Base-by-base conservation (phyloP, 2,797 vertebrate species). In the Limosa lapponica region DNA sequence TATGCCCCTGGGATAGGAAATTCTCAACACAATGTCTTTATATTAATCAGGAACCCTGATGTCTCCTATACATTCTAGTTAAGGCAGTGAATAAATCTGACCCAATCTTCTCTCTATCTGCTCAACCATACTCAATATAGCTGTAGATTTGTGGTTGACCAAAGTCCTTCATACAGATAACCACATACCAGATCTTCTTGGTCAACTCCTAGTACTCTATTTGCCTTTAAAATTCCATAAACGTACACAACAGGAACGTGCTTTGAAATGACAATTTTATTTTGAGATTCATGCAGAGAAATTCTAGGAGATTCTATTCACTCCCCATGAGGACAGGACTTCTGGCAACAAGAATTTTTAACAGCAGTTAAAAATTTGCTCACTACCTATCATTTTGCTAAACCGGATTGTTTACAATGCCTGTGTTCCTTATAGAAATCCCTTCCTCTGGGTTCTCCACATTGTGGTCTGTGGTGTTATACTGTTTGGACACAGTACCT, bases 361-460 rank as follows among this genome's bases (percentile, higher is more conserved):
- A 70, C 13, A 66, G 65, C 27, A 87, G 22, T n/a, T n/a, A n/a
- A n/a, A n/a, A n/a, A n/a, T n/a, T 80, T 57, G 16, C 27, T 82
- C 0, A 0, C 28, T 67, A 72, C 0, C 0, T 18, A 43, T 19
- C 3, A 37, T 88, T 75, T 46, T 78, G 25, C 37, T 70, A 55
- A 83, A 86, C 25, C 3, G 2, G 10, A 72, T 69, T 72, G 81
- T 80, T 89, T 73, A 84, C 2, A 0, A 25, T 46, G 37, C 15
- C n/a, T 27, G 8, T 27, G 18, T 12, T 49, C 30, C 61, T 62
- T 28, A 36, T 15, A 89, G 37, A 34, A 49, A 80, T 83, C 59
- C 39, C 37, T 69, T 81, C 20, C 30, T 57, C 77, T 48, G 51
- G 54, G 34, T 18, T 59, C n/a, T 75, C 69, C 48, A 6, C n/a